These are phyloP conservation scores for Ephestia elutella DNA, from an alignment of 1,140 invertebrate genomes.

Conservation along the genomic window DNA sequence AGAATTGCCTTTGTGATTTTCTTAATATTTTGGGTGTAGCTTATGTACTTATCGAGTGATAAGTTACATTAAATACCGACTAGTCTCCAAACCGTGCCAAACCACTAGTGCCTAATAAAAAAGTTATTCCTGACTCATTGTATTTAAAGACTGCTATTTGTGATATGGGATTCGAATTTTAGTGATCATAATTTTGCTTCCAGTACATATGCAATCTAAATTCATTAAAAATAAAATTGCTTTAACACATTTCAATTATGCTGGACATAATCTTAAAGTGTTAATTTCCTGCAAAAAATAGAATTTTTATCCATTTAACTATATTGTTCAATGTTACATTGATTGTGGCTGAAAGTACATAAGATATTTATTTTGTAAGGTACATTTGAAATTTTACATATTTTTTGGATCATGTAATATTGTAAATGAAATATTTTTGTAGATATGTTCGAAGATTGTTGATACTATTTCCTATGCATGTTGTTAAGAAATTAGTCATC, in stretches of 20 bases:
- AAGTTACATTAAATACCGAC: slow-evolving; percentile 44
- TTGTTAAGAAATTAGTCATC: slow-evolving; percentile 5
- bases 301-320: slow-evolving; percentile 23
- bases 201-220: not conserved
- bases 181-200: not conserved
- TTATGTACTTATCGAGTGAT: slow-evolving; percentile 50
- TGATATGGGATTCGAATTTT: slow-evolving; percentile 28
- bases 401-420: slow-evolving; percentile 27
- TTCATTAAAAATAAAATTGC: slow-evolving; percentile 8
- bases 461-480: slow-evolving; percentile 7
- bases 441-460: slow-evolving; percentile 13
- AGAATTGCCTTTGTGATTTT: not conserved
- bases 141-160: slow-evolving; percentile 40
- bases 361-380: slow-evolving; percentile 30
- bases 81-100: slow-evolving; percentile 40
- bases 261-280: slow-evolving; percentile 42
- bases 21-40: slow-evolving; percentile 28
- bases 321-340: slow-evolving; percentile 6
- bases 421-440: slow-evolving; percentile 18
- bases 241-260: slow-evolving; percentile 39
- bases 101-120: slow-evolving; percentile 26
- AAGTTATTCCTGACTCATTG: slow-evolving; percentile 29
- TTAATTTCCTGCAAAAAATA: slow-evolving; percentile 16
- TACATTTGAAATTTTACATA: slow-evolving; percentile 21
- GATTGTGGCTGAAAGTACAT: slow-evolving; percentile 11